These are phyloP conservation scores for Paguma larvata DNA, from an alignment of 2,797 vertebrate genomes.

Conservation along the genomic window DNA sequence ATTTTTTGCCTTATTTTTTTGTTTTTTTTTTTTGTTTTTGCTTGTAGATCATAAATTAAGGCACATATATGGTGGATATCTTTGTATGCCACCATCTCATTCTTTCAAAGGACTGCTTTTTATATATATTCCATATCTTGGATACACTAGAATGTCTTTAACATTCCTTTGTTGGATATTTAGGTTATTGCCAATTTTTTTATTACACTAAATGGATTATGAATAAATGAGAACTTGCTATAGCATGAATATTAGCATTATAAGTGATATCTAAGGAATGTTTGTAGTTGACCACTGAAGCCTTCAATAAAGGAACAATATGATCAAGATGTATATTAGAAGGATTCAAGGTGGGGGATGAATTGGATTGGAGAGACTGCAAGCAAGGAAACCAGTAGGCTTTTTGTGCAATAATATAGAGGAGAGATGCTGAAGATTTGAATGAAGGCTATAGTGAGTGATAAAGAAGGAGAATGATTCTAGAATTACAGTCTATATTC, in stretches of 20 bases:
- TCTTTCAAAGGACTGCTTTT: not conserved
- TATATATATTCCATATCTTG: not conserved
- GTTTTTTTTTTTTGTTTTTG: not conserved
- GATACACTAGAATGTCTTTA: not conserved
- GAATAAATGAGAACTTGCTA: not conserved
- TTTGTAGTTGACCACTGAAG: not conserved
- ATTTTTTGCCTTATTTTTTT: no score
- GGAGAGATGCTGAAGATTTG: not conserved
- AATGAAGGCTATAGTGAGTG: not conserved
- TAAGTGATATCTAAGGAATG: not conserved
- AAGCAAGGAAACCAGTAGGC: not conserved
- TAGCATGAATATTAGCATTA: not conserved
- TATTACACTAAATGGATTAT: not conserved
- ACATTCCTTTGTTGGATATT: not conserved
- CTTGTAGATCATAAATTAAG: not conserved
- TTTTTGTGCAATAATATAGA: not conserved
- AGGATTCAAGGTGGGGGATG: not conserved
- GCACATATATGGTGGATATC: not conserved
- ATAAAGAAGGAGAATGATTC: not conserved
- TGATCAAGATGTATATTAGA: not conserved
- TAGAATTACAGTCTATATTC: not conserved
- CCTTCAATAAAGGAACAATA: not conserved
- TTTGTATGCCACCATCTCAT: not conserved
- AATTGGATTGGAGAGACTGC: not conserved
- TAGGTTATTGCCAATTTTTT: not conserved